Conservation (phyloP, 2,797 vertebrate species). For the Erithacus rubecula region DNA sequence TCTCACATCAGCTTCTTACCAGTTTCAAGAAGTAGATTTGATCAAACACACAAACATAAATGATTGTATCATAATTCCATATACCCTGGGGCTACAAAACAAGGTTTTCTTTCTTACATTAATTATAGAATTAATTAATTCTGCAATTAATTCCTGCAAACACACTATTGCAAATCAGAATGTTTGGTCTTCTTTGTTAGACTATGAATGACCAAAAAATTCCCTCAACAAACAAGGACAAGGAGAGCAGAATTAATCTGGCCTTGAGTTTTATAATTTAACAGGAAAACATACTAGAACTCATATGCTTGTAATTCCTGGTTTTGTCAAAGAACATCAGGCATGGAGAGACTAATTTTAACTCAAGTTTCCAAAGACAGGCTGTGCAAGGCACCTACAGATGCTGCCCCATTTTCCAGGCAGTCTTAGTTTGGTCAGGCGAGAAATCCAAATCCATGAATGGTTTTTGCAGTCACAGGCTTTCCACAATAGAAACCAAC, state of each 20-base stretch:
- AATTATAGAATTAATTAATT: neutral
- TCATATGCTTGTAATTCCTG: neutral
- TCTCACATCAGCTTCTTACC: neutral
- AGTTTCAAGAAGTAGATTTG: neutral
- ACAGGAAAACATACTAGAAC: neutral
- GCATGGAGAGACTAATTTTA: neutral
- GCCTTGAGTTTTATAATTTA: neutral
- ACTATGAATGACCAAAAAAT: neutral
- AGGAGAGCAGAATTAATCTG: neutral
- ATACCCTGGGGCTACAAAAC: neutral
- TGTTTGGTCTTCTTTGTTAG: neutral
- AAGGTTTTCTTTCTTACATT: neutral
- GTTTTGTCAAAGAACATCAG: neutral
- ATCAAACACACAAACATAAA: neutral
- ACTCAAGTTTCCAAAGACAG: neutral
- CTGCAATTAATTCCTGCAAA: neutral
- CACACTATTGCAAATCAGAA: neutral
- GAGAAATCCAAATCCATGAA: neutral
- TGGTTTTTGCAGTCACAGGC: neutral
- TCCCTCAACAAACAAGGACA: neutral
- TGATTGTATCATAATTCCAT: neutral
- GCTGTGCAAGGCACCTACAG: neutral
- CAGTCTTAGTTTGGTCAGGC: neutral
- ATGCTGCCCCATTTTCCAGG: neutral
- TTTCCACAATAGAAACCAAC: neutral